These are phyloP conservation scores for Distichodus sexfasciatus DNA, from an alignment of 2,797 vertebrate species.

Conservation along the genomic window DNA sequence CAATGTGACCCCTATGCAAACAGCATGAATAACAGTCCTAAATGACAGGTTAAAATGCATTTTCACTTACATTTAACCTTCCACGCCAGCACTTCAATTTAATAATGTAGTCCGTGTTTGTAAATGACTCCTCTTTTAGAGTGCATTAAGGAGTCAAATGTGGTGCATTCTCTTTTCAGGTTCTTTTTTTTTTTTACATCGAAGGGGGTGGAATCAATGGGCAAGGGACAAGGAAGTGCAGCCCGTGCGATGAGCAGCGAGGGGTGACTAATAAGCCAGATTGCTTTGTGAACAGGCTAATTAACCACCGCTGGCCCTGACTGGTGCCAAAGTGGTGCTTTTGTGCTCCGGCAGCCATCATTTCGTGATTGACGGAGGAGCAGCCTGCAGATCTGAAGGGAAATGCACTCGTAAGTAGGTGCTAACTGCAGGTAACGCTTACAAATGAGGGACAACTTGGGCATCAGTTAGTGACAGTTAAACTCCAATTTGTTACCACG, in stretches of 20 bases:
- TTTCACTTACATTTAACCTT: constrained; percentile 77
- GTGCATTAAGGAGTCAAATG: constrained; percentile 74
- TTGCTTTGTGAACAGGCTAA: constrained; percentile 79
- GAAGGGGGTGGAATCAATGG: constrained; percentile 75
- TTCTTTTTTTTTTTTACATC: constrained; percentile 58
- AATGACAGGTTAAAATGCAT: constrained; percentile 75
- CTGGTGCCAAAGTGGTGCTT: constrained; percentile 71
- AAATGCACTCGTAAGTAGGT: constrained; percentile 63
- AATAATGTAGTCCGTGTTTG: constrained; percentile 73
- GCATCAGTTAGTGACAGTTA: constrained; percentile 71
- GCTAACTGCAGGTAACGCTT: constrained; percentile 73
- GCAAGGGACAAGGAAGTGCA: constrained; percentile 74
- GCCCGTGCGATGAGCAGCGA: constrained; percentile 60
- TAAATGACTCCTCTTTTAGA: constrained; percentile 79
- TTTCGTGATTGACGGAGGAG: constrained; percentile 64
- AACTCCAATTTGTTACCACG: constrained; percentile 25
- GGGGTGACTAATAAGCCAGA: constrained; percentile 76
- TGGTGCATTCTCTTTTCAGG: constrained; percentile 63
- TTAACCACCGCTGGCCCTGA: constrained; percentile 75
- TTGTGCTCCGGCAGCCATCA: constrained; percentile 68
- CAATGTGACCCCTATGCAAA: constrained; percentile 70
- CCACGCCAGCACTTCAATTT: constrained; percentile 72
- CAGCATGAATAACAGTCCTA: constrained; percentile 73
- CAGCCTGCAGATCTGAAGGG: constrained; percentile 46
- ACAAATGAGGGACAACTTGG: constrained; percentile 66